phyloP scores from a whole-genome alignment of 2,888 invertebrate genomes.

The Diaprepes abbreviatus region DNA sequence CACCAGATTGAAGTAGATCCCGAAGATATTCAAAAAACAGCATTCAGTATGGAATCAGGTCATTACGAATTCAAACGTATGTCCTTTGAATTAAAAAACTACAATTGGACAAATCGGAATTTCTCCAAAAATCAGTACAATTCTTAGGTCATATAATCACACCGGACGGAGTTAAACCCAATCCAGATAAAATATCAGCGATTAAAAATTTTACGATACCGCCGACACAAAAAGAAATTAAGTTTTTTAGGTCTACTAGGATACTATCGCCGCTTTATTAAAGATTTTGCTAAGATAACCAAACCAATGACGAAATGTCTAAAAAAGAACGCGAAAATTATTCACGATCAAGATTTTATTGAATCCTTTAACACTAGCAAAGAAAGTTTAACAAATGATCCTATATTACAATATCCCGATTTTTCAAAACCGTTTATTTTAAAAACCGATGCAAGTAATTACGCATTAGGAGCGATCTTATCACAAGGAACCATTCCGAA shows the following conservation, averaged over 20 bases:
- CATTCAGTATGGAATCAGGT: neutral
- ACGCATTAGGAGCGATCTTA: conserved; percentile 55
- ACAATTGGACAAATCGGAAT: conserved; percentile 9
- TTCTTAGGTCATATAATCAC: neutral
- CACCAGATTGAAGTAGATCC: neutral
- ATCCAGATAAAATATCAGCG: neutral
- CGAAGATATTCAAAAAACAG: neutral
- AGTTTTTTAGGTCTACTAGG: neutral
- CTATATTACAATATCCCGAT: conserved; percentile 49
- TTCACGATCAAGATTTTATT: neutral
- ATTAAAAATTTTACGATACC: neutral
- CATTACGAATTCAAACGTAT: no score
- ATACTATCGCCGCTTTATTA: neutral
- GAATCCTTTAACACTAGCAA: neutral
- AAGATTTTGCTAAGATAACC: conserved; percentile 25
- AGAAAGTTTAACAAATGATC: neutral
- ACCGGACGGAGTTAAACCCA: neutral
- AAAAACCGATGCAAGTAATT: conserved; percentile 49
- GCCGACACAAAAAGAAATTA: neutral
- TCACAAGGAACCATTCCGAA: conserved; percentile 51
- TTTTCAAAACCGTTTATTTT: conserved; percentile 55
- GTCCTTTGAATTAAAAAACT: conserved; percentile 15
- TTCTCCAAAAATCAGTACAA: conserved; percentile 30
- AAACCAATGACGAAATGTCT: conserved; percentile 31
- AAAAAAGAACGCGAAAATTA: conserved; percentile 8